A percentile compares a stretch with the other conserved stretches of the same genome.
Evolutionary conservation across 1,140 invertebrate genomes (phyloP).

Genomic region (Megathymus violae): DNA sequence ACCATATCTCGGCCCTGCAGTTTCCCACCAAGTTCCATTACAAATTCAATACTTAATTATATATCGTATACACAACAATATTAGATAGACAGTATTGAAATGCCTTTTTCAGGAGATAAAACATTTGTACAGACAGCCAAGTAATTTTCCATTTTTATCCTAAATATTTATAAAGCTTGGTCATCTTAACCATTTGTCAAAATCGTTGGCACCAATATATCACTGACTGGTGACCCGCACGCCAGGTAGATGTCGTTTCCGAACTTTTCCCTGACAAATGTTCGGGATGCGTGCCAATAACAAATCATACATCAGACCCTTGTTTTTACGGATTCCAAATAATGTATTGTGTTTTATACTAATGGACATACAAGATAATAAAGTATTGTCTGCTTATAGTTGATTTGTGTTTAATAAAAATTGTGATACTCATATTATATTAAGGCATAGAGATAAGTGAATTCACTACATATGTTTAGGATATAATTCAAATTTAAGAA

Average conservation of each 20-base stretch:
- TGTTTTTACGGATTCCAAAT: constrained; percentile 16
- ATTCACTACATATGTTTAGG: no score
- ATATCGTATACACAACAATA: no score
- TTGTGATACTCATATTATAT: no score
- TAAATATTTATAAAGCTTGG: constrained; percentile 4
- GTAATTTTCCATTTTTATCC: constrained; percentile 1
- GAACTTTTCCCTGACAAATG: constrained; percentile 20
- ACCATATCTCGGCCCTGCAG: no score
- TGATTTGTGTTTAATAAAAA: no score
- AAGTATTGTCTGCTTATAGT: background rate
- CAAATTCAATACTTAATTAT: no score
- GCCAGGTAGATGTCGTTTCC: constrained; percentile 27
- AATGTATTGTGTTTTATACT: background rate
- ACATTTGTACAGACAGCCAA: background rate
- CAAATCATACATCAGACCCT: constrained; percentile 19
- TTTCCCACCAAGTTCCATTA: no score
- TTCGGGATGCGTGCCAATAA: constrained; percentile 27
- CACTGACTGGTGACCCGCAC: constrained; percentile 28
- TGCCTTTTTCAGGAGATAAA: no score
- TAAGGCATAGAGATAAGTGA: no score
- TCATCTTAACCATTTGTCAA: constrained; percentile 12
- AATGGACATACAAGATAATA: background rate
- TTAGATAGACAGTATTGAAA: no score
- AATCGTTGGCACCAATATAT: constrained; percentile 29
- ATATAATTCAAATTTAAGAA: no score